Conservation (phyloP, 2,797 vertebrate species). For the Iguana delicatissima region DNA sequence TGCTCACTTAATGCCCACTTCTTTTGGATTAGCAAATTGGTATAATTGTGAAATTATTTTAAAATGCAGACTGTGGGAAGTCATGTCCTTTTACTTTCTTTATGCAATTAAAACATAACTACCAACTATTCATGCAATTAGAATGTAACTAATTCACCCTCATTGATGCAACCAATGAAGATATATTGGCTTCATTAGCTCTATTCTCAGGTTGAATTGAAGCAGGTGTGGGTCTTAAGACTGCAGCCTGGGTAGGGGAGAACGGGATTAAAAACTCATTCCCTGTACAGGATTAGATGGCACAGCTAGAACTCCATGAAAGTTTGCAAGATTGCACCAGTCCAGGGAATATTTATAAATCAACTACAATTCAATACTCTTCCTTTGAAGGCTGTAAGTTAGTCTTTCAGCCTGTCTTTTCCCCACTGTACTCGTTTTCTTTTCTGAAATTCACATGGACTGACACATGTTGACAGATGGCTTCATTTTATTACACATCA, state of each 20-base stretch:
- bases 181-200: neutral
- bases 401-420: too few species aligned
- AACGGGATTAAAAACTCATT: neutral
- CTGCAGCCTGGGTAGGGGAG: too few species aligned
- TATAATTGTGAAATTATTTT: neutral
- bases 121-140: neutral
- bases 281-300: neutral
- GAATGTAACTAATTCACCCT: neutral
- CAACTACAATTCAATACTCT: too few species aligned
- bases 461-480: constrained; percentile 12
- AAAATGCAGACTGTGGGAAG: neutral
- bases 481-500: neutral
- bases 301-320: too few species aligned
- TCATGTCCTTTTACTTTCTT: neutral
- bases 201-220: neutral
- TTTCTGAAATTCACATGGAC: neutral
- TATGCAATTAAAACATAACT: neutral
- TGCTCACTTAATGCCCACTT: neutral
- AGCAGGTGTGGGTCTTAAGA: neutral
- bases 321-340: too few species aligned
- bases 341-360: too few species aligned
- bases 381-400: too few species aligned
- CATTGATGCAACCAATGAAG: neutral
- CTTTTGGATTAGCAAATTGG: neutral
- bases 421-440: neutral